phyloP scores from a whole-genome alignment of 2,797 vertebrate species.

The Cynopterus sphinx region DNA sequence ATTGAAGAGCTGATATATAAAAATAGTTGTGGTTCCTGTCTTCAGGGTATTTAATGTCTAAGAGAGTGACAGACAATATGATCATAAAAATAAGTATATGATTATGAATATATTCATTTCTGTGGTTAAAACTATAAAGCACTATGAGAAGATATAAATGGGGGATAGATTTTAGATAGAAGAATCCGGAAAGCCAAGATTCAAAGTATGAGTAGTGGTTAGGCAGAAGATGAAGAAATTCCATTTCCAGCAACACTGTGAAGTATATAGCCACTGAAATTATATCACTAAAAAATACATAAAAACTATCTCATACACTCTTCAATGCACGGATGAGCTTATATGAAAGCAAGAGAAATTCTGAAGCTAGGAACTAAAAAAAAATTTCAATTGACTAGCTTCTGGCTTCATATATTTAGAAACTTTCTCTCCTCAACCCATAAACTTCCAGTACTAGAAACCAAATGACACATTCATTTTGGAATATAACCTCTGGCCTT shows the following conservation, averaged over 20 bases:
- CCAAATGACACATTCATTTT: conserved; percentile 12
- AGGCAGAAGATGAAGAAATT: conserved; percentile 2
- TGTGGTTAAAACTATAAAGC: neutral
- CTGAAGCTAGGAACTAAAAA: neutral
- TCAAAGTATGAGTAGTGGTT: neutral
- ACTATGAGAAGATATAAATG: neutral
- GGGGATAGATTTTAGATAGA: neutral
- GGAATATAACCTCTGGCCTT: neutral
- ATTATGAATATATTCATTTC: neutral
- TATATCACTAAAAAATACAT: neutral
- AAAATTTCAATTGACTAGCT: neutral
- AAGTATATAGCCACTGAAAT: neutral
- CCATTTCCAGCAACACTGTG: neutral
- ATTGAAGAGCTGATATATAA: neutral
- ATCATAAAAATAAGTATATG: neutral
- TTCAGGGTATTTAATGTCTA: neutral
- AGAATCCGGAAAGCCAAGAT: neutral
- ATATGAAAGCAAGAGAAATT: neutral
- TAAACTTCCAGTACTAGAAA: neutral
- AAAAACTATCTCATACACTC: neutral
- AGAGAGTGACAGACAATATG: neutral
- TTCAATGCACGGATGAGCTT: neutral
- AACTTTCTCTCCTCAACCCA: neutral
- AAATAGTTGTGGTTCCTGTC: neutral
- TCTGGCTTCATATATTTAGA: neutral